Base-by-base conservation (phyloP, 2,113 vertebrate genomes). In the Oxygymnocypris stewartii region DNA sequence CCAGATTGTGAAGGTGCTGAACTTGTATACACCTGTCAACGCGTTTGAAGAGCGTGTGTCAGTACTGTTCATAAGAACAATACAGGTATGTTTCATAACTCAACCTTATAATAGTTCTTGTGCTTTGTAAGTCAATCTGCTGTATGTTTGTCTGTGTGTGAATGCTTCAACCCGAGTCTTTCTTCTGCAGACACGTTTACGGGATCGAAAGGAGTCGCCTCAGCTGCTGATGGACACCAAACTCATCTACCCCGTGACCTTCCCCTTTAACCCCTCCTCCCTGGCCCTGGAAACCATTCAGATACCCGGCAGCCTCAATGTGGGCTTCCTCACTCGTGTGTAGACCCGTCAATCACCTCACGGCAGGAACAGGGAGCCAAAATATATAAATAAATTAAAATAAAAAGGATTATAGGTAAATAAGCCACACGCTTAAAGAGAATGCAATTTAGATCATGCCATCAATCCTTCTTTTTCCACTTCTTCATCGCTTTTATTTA, bases 151-250 rank as follows among this genome's bases (percentile, higher is more conserved):
- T 73, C 40, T 65, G 82, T 25, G 9, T 4, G 37, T 9, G 47
- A 3, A 2, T 85, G 49, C 25, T 20, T 16, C 37, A 77, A 12
- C 90, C 3, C 83, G 42, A 28, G n/a, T 85, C 11, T 74, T 77
- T 75, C 28, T 59, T 87, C 23, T 89, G 2, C 67, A 99, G 98
- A 92, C 97, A 85, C 97, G 97, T 86, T 95, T 99, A 90, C 95
- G 98, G 87, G 98, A 99, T 90, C 96, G 97, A 82, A 97, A 97
- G 85, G 97, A 98, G 91, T 96, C 96, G 59, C 97, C 96, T 44
- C 98, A 99, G 92, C 93, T 99, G 90, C 94, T 99, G 89, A 99
- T 99, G 96, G 98, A 99, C 95, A 97, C 98, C 4, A 99, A 99
- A 92, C 95, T 97, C 89, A 99, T 98, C 90, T 99, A 98, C 31